Base-by-base conservation (phyloP, 2,888 invertebrate species). In the Pachliopta kotzebuea region DNA sequence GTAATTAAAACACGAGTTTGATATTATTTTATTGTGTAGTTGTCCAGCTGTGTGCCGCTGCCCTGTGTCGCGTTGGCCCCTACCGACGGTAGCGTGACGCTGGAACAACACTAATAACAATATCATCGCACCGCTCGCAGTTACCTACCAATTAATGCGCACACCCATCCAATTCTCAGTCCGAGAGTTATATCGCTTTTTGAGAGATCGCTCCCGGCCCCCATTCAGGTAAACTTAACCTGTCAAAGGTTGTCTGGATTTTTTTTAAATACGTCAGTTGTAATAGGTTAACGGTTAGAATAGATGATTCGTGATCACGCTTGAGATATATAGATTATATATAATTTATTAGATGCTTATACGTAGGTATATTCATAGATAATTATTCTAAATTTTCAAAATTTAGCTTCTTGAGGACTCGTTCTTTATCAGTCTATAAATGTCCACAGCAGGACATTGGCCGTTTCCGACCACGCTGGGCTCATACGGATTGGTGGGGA, bases 71-170 rank as follows among this genome's bases (percentile, higher is more conserved):
- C n/a, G 21, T 9, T 23, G 45, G n/a, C 54, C 50, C 52, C 37
- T 24, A 52, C 55, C 42, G 26, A 29, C 70, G 67, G 67, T 69
- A 67, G 67, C 69, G 69, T 69, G 71, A 70, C 70, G 70, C 67
- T 70, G 74, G 62, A 66, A 69, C 71, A 67, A 73, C 68, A 50
- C 71, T 76, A 75, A 75, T 74, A 74, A 76, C 75, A 75, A 76
- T 75, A 76, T 74, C 75, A 74, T 69, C 69, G 72, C 54, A 65
- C 63, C 65, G 58, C 62, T 74, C 74, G 71, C 80, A 73, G 79
- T 83, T 84, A 81, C 79, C 76, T 73, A 74, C 79, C 83, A 80
- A 85, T 84, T 84, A 84, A 83, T 77, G 74, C 68, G 74, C 69
- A 67, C 61, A 65, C 65, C 69, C 70, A 53, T 65, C 65, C 67